A percentile compares a stretch with the other conserved stretches of the same genome.
phyloP scores from a whole-genome alignment of 2,113 vertebrate genomes.

The Poicephalus gulielmi region DNA sequence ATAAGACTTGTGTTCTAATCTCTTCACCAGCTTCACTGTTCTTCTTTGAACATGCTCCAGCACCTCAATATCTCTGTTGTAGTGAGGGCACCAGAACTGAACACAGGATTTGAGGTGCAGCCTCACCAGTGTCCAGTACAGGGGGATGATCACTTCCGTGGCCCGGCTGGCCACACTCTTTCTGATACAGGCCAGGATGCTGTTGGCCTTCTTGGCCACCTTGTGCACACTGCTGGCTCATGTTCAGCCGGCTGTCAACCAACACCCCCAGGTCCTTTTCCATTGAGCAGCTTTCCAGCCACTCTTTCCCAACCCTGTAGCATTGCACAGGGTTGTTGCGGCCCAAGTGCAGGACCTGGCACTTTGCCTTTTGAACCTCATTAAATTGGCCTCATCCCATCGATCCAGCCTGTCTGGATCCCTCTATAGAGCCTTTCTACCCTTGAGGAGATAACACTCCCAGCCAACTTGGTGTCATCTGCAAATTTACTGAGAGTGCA shows the following conservation, averaged over 20 bases:
- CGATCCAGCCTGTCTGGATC: not conserved
- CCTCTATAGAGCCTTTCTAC: not conserved
- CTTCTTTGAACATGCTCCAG: accelerated
- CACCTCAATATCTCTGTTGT: not conserved
- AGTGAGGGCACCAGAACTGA: not conserved
- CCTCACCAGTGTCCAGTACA: accelerated
- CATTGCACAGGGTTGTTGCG: not conserved
- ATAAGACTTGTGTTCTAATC: not conserved
- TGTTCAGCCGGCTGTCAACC: not conserved
- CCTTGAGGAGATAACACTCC: not conserved
- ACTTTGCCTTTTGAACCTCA: not conserved
- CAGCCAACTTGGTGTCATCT: not conserved
- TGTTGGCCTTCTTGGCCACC: not conserved
- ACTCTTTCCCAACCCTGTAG: not conserved
- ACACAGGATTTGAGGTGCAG: accelerated
- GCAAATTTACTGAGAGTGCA: not conserved
- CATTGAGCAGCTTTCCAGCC: not conserved
- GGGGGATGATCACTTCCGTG: not conserved
- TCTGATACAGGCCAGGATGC: not conserved
- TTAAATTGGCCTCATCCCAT: not conserved
- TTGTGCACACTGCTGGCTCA: not conserved
- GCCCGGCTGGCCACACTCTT: not conserved
- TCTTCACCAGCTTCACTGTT: not conserved
- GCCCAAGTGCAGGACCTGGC: not conserved
- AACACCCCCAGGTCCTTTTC: not conserved